phyloP scores from a whole-genome alignment of 2,888 invertebrate species.

The Leptura quadrifasciata region DNA sequence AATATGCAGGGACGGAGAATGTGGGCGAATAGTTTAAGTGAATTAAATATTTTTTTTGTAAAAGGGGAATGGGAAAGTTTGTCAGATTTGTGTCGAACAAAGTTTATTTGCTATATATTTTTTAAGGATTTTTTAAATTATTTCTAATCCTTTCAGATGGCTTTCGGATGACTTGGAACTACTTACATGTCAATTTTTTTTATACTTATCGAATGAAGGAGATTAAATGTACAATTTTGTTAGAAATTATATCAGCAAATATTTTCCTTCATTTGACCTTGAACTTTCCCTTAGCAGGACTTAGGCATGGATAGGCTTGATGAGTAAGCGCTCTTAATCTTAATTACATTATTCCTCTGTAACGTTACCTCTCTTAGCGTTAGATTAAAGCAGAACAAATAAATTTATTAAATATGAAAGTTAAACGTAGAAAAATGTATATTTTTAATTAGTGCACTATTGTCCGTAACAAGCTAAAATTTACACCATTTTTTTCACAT shows the following conservation, averaged over 20 bases:
- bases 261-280: background rate
- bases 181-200: no score
- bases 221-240: background rate
- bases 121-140: no score
- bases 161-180: no score
- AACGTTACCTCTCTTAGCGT: constrained; percentile 21
- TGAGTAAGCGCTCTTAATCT: constrained; percentile 34
- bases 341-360: constrained; percentile 34
- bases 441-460: constrained; percentile 13
- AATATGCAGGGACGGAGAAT: no score
- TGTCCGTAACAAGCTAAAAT: constrained; percentile 6
- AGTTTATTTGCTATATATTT: no score
- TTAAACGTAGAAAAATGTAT: background rate
- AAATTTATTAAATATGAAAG: constrained; percentile 29
- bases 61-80: no score
- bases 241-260: constrained; percentile 16
- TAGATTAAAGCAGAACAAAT: constrained; percentile 34
- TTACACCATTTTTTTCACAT: no score
- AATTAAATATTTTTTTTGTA: no score
- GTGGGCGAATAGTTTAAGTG: no score
- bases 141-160: no score
- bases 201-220: no score
- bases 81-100: no score
- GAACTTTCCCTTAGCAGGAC: constrained; percentile 14
- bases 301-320: constrained; percentile 20